phyloP scores from a whole-genome alignment of 2,888 invertebrate genomes.

The Leptinotarsa tumamoca region DNA sequence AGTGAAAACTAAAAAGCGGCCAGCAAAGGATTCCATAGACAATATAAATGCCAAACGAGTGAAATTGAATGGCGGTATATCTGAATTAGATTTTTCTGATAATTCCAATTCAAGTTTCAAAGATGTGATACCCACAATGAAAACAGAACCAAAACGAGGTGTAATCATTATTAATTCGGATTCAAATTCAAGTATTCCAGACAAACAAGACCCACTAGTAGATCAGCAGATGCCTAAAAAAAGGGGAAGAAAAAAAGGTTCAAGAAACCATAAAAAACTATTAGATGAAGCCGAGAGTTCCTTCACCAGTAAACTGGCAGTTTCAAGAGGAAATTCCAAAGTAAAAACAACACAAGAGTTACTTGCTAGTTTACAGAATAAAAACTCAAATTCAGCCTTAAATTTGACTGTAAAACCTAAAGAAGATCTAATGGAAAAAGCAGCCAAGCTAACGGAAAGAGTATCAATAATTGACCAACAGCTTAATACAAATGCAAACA shows the following conservation, averaged over 20 bases:
- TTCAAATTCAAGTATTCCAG: slow-evolving; percentile 69
- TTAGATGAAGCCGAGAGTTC: slow-evolving; percentile 70
- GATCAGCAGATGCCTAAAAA: slow-evolving; percentile 69
- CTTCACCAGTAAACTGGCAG: slow-evolving; percentile 71
- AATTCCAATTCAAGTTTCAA: slow-evolving; percentile 66
- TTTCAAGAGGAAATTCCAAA: slow-evolving; percentile 72
- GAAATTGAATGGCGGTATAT: slow-evolving; percentile 67
- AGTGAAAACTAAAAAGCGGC: slow-evolving; percentile 52
- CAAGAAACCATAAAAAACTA: slow-evolving; percentile 69
- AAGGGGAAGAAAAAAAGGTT: slow-evolving; percentile 72
- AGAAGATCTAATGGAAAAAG: slow-evolving; percentile 64
- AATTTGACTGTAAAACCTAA: slow-evolving; percentile 52
- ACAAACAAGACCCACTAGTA: slow-evolving; percentile 62
- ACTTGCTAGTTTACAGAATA: slow-evolving; percentile 78
- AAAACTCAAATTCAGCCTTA: slow-evolving; percentile 51
- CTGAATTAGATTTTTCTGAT: slow-evolving; percentile 64
- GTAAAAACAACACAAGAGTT: slow-evolving; percentile 86
- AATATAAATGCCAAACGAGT: slow-evolving; percentile 58
- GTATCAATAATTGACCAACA: slow-evolving; percentile 65
- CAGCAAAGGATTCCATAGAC: slow-evolving; percentile 49
- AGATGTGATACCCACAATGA: slow-evolving; percentile 56
- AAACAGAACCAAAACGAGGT: slow-evolving; percentile 51
- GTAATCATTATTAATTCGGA: slow-evolving; percentile 64
- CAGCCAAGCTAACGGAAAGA: slow-evolving; percentile 64
- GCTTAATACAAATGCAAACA: slow-evolving; percentile 61